Evolutionary conservation across 2,113 vertebrate species (phyloP), one percentile per base, ranked within the genome.

Genomic region (Thalassarche chlororhynchos): DNA sequence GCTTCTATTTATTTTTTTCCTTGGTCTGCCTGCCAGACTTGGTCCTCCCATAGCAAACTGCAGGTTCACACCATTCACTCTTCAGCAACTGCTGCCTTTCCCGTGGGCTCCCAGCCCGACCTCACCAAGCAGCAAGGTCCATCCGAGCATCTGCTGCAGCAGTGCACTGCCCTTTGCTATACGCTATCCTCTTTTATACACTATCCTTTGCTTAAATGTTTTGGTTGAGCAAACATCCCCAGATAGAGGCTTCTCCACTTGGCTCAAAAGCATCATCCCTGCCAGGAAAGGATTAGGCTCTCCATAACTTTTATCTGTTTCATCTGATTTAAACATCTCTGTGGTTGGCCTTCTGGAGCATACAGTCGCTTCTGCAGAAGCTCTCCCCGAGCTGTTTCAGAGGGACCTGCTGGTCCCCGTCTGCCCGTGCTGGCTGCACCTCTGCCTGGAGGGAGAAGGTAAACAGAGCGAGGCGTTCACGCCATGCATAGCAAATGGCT

Each of bases 381-480:
- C 13, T 66, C 13, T 54, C 12, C 18, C 4, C 1, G 1, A 7
- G 36, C 34, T 55, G 54, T 20, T 70, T 51, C 64, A 15, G 54
- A 57, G 80, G 84, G 9, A 87, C 58, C 40, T 0, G 0, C 24
- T 5, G 36, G 65, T 89, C 84, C 16, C 4, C 7, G 1, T 23
- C 36, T 8, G 29, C 47, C 81, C 1, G 1, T 3, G 2, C 40
- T 0, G 3, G 87, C 87, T 94, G 91, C 89, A 58, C 61, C 90
- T 95, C 95, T 91, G 96, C 97, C 93, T 96, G 94, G 96, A 97
- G 82, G 96, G 87, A 97, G 83, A 97, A 98, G 84, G 98, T 94
- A 98, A 99, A 98, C 96, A 98, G 89, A 94, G 49, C 2, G 12
- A 97, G 97, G 96, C 34, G 88, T 97, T 98, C 81, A 90, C 47